A percentile compares a stretch with the other conserved stretches of the same genome.
Evolutionary conservation across 2,113 vertebrate species (phyloP).

Genomic region (Gracilinanus agilis): DNA sequence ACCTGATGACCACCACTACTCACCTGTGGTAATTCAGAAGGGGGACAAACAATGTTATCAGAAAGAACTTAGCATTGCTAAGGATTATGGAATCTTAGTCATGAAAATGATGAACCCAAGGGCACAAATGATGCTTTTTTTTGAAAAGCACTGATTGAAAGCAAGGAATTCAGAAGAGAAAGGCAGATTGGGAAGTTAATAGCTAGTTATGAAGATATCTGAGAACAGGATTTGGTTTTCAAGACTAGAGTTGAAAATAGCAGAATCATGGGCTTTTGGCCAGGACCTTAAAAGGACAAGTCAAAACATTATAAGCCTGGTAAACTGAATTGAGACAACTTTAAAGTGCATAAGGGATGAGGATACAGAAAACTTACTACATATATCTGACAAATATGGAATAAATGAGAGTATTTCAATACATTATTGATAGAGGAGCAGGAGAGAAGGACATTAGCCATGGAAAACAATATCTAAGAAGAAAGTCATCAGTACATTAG

Average conservation of each 20-base stretch:
- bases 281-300: neutral
- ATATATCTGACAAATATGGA: neutral
- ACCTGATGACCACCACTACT: neutral
- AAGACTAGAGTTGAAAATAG: neutral
- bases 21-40: neutral
- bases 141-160: neutral
- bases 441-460: neutral
- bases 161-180: neutral
- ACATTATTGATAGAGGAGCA: neutral
- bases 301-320: neutral
- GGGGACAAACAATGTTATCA: neutral
- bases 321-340: neutral
- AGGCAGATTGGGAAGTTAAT: neutral
- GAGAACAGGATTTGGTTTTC: neutral
- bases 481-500: neutral
- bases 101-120: neutral
- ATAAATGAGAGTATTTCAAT: neutral
- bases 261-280: neutral
- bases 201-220: neutral
- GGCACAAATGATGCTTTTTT: neutral
- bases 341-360: neutral
- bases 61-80: neutral
- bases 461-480: neutral
- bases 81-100: neutral
- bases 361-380: neutral